Evolutionary conservation across 2,113 vertebrate species (phyloP).

Genomic region (Peucedramus taeniatus): DNA sequence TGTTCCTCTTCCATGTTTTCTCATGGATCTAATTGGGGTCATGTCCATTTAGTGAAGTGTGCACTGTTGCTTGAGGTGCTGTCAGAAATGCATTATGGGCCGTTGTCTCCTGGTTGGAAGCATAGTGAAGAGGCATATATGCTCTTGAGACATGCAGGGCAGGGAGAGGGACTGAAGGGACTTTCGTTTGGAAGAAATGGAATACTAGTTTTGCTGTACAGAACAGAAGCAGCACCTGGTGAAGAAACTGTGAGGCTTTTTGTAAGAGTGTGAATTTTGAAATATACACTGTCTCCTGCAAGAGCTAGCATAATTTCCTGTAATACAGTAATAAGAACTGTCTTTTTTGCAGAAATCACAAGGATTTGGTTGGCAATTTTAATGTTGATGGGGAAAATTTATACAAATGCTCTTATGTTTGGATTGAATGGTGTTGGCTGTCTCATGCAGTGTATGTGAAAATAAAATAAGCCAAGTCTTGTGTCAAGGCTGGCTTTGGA

Average conservation of each 20-base stretch:
- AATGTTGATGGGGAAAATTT: background rate
- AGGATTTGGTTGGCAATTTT: background rate
- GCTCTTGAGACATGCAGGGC: background rate
- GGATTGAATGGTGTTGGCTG: background rate
- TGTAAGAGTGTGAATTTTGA: background rate
- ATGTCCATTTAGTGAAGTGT: background rate
- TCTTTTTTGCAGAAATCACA: background rate
- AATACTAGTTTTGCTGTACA: background rate
- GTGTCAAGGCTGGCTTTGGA: background rate
- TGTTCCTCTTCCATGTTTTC: background rate
- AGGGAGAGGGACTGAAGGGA: background rate
- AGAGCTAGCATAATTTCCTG: background rate
- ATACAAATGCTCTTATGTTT: background rate
- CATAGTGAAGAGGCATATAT: background rate
- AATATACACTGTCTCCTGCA: background rate
- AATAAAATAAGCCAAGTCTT: background rate
- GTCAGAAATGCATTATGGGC: background rate
- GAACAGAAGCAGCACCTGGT: background rate
- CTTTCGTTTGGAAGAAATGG: background rate
- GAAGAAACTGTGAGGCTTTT: background rate
- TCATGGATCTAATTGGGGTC: background rate
- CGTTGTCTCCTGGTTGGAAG: background rate
- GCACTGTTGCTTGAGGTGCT: background rate
- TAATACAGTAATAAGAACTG: background rate
- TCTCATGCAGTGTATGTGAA: background rate